A percentile compares a stretch with the other conserved stretches of the same genome.
Conservation (phyloP, 2,797 vertebrate genomes). For the Typhlichthys subterraneus region DNA sequence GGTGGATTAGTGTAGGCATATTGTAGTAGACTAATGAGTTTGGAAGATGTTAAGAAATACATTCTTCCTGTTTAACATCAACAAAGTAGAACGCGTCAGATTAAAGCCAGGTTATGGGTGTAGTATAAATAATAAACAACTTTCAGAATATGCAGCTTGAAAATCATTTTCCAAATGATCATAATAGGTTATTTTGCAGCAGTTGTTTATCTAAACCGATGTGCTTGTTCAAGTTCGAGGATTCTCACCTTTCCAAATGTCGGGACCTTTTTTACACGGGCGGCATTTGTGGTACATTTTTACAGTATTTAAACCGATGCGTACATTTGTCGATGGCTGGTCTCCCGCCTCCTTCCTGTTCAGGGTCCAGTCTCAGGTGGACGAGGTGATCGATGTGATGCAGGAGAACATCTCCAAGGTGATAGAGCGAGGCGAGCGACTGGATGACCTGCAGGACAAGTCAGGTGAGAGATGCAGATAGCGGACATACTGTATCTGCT, state of each 20-base stretch:
- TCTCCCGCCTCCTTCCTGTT: not conserved
- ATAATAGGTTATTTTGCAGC: too few relatives aligned
- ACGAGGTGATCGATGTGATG: slow-evolving; percentile 99
- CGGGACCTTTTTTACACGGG: too few relatives aligned
- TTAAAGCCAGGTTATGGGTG: not conserved
- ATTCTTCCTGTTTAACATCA: not conserved
- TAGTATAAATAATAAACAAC: slow-evolving; percentile 8
- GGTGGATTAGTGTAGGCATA: not conserved
- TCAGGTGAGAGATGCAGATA: slow-evolving; percentile 79
- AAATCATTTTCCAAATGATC: too few relatives aligned
- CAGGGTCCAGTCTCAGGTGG: slow-evolving; percentile 97
- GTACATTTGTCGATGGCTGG: too few relatives aligned
- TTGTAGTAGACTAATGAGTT: not conserved
- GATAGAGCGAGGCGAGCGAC: slow-evolving; percentile 94
- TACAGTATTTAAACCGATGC: too few relatives aligned
- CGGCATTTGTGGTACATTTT: too few relatives aligned
- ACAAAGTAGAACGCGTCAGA: slow-evolving; percentile 3
- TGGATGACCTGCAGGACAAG: slow-evolving; percentile 98
- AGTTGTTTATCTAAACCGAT: too few relatives aligned
- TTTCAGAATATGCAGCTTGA: slow-evolving; percentile 7
- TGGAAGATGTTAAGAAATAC: not conserved
- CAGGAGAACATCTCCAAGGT: slow-evolving; percentile 99
- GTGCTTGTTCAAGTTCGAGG: too few relatives aligned
- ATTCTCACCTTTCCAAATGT: too few relatives aligned
- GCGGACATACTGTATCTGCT: too few relatives aligned